phyloP scores from a whole-genome alignment of 1,140 invertebrate genomes.

The Drosophila pachea region DNA sequence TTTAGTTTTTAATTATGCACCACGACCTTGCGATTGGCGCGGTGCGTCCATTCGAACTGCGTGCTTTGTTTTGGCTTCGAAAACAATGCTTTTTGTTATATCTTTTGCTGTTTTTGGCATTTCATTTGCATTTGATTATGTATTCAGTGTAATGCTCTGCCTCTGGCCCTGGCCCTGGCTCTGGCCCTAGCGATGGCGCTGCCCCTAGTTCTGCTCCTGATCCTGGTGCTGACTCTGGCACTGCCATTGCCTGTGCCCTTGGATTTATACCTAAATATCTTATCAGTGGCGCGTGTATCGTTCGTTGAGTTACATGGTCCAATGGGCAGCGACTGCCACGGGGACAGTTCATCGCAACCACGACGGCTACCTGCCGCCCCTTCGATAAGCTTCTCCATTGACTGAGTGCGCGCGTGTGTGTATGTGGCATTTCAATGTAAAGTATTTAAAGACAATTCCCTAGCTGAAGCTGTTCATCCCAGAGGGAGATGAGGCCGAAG shows the following conservation, averaged over 20 bases:
- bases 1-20: constrained; percentile 50
- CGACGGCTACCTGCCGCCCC: too few relatives aligned
- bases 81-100: constrained; percentile 10
- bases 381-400: constrained; percentile 7
- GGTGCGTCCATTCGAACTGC: constrained; percentile 22
- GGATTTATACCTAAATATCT: constrained; percentile 44
- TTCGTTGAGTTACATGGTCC: constrained; percentile 5
- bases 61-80: constrained; percentile 29
- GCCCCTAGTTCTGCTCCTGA: not conserved
- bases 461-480: constrained; percentile 27
- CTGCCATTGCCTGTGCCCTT: constrained; percentile 25
- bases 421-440: constrained; percentile 39
- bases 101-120: constrained; percentile 39
- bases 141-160: constrained; percentile 7
- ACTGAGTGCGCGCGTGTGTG: too few relatives aligned
- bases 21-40: constrained; percentile 22
- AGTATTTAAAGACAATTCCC: constrained; percentile 44
- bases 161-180: not conserved
- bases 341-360: constrained; percentile 1
- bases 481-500: not conserved
- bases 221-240: constrained; percentile 2
- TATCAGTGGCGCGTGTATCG: constrained; percentile 39
- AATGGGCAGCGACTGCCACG: constrained; percentile 19
- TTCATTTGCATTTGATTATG: constrained; percentile 64
- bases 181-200: not conserved